Evolutionary conservation across 2,113 vertebrate species (phyloP), one percentile per base, ranked within the genome.

Genomic region (Glaucomys volans): DNA sequence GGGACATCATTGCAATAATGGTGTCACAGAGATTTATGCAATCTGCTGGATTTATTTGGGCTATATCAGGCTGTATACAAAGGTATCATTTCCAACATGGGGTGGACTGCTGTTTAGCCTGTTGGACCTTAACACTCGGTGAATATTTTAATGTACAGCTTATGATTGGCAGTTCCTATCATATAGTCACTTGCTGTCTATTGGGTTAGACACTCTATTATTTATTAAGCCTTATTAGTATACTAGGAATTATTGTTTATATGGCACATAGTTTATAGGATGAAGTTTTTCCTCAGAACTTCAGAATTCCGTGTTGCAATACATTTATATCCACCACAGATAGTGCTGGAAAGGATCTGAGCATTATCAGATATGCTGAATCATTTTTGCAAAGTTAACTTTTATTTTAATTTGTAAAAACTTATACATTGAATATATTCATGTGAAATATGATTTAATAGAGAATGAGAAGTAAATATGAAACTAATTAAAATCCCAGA

Each of bases 361-460:
- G 32, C 26, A 81, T 47, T 91, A 37, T 75, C 32, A 81, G 14
- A 91, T 95, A 74, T 87, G 6, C 17, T 94, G 37, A 85, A 14
- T 91, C 7, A 62, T n/a, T n/a, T n/a, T n/a, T n/a, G n/a, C n/a
- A 94, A 91, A 79, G 88, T 93, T 76, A 67, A 26, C 59, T 97
- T 97, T 95, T 20, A 66, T 92, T 97, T 96, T 90, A 97, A 95
- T 84, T 90, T 97, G 20, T 91, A 95, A 91, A 93, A 93, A 77
- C 86, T 79, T 52, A 47, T 57, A 85, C 62, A 71, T 77, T 75
- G 32, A 13, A 18, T 96, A 2, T 87, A 87, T 62, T 94, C 5
- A 71, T 91, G 30, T 91, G 76, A 91, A 93, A 77, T 94, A 95
- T 82, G 72, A 74, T 85, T 83, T 90, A 77, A 83, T 79, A 90